These are phyloP conservation scores for Calameuta idolon DNA, from an alignment of 2,888 invertebrate species.

Conservation along the genomic window DNA sequence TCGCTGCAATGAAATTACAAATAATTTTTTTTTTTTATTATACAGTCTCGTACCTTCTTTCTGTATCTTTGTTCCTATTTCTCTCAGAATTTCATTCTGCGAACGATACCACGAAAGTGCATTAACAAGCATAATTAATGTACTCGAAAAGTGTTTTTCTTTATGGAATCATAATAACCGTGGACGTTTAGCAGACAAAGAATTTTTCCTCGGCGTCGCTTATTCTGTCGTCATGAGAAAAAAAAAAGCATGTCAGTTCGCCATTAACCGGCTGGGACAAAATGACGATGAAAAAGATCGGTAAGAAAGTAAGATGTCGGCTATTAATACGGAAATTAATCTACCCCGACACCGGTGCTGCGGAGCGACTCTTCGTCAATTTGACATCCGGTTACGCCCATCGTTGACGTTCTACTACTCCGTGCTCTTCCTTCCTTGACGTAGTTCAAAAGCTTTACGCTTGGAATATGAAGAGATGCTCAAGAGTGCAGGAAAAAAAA, in stretches of 20 bases:
- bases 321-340: conserved; percentile 47
- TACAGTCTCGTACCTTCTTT: too few species aligned
- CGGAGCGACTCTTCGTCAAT: conserved; percentile 36
- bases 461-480: conserved; percentile 2
- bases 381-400: conserved; percentile 41
- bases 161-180: too few species aligned
- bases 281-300: conserved; percentile 21
- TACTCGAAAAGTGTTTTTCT: too few species aligned
- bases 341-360: conserved; percentile 24
- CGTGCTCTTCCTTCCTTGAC: conserved; percentile 19
- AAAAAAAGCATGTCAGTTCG: conserved; percentile 17
- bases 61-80: too few species aligned
- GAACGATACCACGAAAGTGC: too few species aligned
- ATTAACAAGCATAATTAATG: too few species aligned
- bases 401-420: conserved; percentile 21
- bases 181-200: too few species aligned
- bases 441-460: conserved; percentile 25
- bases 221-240: too few species aligned
- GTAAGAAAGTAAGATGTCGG: conserved; percentile 14
- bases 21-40: too few species aligned
- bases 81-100: too few species aligned
- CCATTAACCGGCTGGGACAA: conserved; percentile 28
- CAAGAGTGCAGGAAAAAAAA: background rate
- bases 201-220: too few species aligned
- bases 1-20: too few species aligned